Conservation (phyloP, 2,888 invertebrate species). For the Eilema griseolum region DNA sequence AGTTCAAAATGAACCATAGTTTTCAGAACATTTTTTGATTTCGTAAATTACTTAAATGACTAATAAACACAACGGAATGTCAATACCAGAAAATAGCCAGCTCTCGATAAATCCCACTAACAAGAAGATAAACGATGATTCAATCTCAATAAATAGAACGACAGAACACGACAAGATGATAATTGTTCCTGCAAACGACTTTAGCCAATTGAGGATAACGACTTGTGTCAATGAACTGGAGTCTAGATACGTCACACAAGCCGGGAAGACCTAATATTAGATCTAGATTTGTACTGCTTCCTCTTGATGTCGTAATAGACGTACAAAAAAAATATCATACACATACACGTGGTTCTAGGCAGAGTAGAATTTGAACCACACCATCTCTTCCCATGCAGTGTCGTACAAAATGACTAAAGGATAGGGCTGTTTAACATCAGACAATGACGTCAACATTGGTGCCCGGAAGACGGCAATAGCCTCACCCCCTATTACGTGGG, state of each 20-base stretch:
- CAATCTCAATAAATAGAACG: constrained; percentile 65
- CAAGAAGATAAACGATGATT: constrained; percentile 68
- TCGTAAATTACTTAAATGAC: not conserved
- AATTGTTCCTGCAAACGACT: constrained; percentile 73
- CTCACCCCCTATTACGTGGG: no score
- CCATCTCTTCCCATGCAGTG: no score
- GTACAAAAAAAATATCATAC: constrained; percentile 13
- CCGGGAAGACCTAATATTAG: constrained; percentile 45
- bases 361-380: no score
- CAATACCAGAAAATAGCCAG: constrained; percentile 24
- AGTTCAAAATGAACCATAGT: no score
- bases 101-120: constrained; percentile 52
- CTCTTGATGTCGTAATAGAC: constrained; percentile 4
- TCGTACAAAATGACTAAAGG: no score
- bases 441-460: no score
- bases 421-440: no score
- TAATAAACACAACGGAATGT: not conserved
- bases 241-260: constrained; percentile 46
- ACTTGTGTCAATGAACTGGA: constrained; percentile 74
- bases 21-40: no score
- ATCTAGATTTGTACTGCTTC: constrained; percentile 25
- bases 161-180: constrained; percentile 65
- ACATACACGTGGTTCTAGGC: no score
- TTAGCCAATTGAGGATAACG: constrained; percentile 73
- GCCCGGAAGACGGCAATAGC: no score